Conservation (phyloP, 2,888 invertebrate genomes). For the Cosmia trapezina region DNA sequence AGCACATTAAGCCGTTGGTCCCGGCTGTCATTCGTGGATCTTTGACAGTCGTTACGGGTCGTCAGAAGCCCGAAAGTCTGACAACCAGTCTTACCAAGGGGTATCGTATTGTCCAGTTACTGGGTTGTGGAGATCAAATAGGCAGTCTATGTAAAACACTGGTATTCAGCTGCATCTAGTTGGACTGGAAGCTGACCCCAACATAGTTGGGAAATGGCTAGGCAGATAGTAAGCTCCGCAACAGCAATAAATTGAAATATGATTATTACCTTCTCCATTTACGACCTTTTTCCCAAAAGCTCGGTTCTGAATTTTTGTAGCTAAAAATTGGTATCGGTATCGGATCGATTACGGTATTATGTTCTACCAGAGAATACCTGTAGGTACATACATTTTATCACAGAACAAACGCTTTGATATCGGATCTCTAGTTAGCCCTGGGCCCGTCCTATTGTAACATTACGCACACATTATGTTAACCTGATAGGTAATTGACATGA, state of each 20-base stretch:
- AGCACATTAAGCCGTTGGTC: no score
- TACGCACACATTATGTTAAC: slow-evolving; percentile 6
- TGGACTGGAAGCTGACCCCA: no score
- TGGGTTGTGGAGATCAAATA: no score
- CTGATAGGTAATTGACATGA: slow-evolving; percentile 16
- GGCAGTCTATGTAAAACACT: no score
- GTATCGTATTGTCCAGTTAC: no score
- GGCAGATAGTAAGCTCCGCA: background rate
- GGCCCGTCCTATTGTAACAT: slow-evolving; percentile 6
- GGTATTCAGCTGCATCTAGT: no score
- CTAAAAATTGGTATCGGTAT: background rate
- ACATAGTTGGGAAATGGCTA: no score
- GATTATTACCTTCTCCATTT: no score
- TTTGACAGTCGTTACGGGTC: no score
- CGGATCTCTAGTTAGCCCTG: background rate
- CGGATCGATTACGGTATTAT: background rate
- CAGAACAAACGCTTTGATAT: background rate
- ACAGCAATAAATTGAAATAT: background rate
- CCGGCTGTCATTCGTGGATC: no score
- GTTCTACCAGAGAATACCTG: background rate
- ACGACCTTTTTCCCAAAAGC: background rate
- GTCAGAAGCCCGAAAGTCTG: no score
- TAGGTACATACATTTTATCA: background rate
- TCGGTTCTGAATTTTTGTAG: background rate
- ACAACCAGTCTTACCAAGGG: no score